phyloP scores from a whole-genome alignment of 2,113 vertebrate species.

The Sterrhoptilus dennistouni region DNA sequence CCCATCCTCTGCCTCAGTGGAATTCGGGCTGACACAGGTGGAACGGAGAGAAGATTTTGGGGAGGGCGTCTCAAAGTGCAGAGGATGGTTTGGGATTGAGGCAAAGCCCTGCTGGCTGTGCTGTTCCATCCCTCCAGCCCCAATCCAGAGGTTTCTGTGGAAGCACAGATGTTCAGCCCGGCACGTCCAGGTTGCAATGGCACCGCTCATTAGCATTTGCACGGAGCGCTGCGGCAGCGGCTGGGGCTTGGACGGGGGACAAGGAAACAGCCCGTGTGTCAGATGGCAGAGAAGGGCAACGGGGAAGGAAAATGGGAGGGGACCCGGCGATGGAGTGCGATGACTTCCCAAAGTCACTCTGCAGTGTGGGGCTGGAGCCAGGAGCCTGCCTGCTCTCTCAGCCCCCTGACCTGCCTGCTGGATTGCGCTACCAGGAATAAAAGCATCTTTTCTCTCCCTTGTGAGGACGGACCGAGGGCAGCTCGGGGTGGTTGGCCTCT shows the following conservation, averaged over 20 bases:
- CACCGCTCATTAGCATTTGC: not conserved
- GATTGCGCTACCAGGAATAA: accelerated
- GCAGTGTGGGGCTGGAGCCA: not conserved
- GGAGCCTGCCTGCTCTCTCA: not conserved
- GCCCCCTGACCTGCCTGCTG: not conserved
- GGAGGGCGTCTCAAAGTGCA: not conserved
- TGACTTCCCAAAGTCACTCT: not conserved
- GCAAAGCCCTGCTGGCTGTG: not conserved
- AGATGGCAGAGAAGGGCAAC: conserved; percentile 1
- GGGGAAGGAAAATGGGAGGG: not conserved
- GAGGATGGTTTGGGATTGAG: not conserved
- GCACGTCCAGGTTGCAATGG: not conserved
- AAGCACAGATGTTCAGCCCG: conserved; percentile 7
- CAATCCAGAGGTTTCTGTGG: not conserved
- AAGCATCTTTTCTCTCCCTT: not conserved
- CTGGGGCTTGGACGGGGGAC: not conserved
- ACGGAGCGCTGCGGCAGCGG: not conserved
- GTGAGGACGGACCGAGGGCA: not conserved
- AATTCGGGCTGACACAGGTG: accelerated
- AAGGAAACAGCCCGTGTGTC: not conserved
- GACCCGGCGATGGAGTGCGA: accelerated
- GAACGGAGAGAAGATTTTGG: not conserved
- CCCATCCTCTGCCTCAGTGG: accelerated
- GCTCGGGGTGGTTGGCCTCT: not conserved
- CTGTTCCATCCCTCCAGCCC: not conserved